phyloP scores from a whole-genome alignment of 2,888 invertebrate species.

The Macroteleia sp. region DNA sequence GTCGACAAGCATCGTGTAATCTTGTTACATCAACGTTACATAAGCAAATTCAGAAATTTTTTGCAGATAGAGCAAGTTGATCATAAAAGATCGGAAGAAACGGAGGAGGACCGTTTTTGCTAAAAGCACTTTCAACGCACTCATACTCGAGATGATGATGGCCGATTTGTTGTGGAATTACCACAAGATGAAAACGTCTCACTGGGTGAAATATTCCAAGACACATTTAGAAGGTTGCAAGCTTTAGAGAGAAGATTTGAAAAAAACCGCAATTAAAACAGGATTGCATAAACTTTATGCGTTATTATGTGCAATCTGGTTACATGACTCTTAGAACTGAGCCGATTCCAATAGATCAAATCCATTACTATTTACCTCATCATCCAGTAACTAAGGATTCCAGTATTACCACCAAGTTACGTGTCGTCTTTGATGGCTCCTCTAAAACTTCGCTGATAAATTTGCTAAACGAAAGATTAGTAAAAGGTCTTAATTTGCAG shows the following conservation, averaged over 20 bases:
- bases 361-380: neutral
- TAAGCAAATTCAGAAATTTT: conserved; percentile 2
- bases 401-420: neutral
- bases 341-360: neutral
- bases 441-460: neutral
- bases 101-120: neutral
- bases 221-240: conserved; percentile 32
- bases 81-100: neutral
- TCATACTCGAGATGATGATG: conserved; percentile 7
- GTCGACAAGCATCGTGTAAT: neutral
- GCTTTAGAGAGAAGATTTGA: conserved; percentile 32
- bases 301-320: conserved; percentile 40
- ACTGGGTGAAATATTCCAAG: conserved; percentile 44
- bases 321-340: conserved; percentile 33
- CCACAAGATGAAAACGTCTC: conserved; percentile 7
- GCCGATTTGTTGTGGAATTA: conserved; percentile 51
- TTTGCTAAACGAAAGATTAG: neutral
- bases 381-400: neutral
- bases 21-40: conserved; percentile 9
- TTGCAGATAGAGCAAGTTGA: neutral
- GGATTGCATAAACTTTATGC: conserved; percentile 42
- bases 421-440: neutral
- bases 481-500: conserved; percentile 1
- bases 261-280: conserved; percentile 21
- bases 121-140: neutral